Evolutionary conservation across 2,888 invertebrate species (phyloP).

Genomic region (Ditula angustiorana): DNA sequence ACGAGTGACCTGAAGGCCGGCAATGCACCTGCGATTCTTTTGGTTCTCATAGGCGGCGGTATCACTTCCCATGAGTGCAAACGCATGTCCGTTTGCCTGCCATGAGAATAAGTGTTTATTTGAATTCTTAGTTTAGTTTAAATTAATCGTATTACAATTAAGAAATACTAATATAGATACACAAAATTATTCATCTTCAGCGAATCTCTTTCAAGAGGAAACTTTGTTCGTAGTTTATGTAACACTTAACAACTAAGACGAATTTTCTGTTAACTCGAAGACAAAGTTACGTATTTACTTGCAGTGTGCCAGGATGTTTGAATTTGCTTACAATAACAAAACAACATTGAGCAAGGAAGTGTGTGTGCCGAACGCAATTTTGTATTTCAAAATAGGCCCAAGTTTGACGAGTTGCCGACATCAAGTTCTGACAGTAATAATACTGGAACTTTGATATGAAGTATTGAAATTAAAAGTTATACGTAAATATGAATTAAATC

Average conservation of each 20-base stretch:
- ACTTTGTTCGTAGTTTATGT: neutral
- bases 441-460: constrained; percentile 1
- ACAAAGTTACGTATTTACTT: constrained; percentile 28
- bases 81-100: no score
- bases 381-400: constrained; percentile 10
- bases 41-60: no score
- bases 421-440: constrained; percentile 5
- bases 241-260: neutral
- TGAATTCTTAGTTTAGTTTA: no score
- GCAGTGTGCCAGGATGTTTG: constrained; percentile 26
- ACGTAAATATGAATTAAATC: neutral
- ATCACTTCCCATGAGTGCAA: no score
- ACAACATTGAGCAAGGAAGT: constrained; percentile 21
- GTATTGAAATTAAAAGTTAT: neutral
- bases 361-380: neutral
- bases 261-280: constrained; percentile 17
- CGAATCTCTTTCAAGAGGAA: neutral
- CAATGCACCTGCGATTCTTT: no score
- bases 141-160: no score
- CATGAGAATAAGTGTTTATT: no score
- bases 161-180: no score
- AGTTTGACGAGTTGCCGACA: neutral
- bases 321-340: constrained; percentile 33
- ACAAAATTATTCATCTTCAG: no score
- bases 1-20: no score